Percentiles rank a stretch among this genome's conserved stretches.
These are phyloP conservation scores for Pollenia labialis DNA, from an alignment of 2,888 invertebrate species.

Conservation along the genomic window DNA sequence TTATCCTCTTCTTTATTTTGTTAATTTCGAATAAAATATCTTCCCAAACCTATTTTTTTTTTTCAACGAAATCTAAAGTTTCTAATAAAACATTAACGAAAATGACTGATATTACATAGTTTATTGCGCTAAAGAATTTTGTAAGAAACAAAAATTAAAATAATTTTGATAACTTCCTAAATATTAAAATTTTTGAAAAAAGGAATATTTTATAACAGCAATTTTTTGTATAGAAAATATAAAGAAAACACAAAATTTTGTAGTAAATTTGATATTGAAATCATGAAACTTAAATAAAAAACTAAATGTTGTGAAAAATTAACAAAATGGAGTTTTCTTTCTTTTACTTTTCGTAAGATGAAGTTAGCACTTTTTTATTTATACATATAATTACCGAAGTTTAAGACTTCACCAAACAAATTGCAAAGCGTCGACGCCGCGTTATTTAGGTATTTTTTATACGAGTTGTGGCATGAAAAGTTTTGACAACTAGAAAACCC, in stretches of 20 bases:
- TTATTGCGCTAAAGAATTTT: conserved; percentile 32
- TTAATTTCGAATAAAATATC: not conserved
- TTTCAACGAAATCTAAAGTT: conserved; percentile 30
- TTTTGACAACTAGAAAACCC: no score
- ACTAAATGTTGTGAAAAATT: conserved; percentile 63
- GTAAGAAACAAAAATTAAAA: conserved; percentile 13
- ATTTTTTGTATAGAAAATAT: conserved; percentile 56
- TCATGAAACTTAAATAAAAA: conserved; percentile 52
- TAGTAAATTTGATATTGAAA: conserved; percentile 57
- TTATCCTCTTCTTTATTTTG: not conserved
- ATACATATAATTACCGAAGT: no score
- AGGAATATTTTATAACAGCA: conserved; percentile 62
- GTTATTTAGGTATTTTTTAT: no score
- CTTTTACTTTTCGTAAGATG: no score
- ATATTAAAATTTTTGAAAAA: conserved; percentile 23
- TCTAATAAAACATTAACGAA: conserved; percentile 27
- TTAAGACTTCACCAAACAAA: no score
- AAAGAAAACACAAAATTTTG: conserved; percentile 48
- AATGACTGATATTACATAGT: conserved; percentile 47
- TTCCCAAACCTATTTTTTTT: not conserved
- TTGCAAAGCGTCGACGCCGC: no score
- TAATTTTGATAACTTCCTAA: conserved; percentile 26
- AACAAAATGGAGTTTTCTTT: conserved; percentile 14
- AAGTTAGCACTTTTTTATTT: no score
- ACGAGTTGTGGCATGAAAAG: no score